A percentile compares a stretch with the other conserved stretches of the same genome.
These are phyloP conservation scores for Hafferia zeledoni DNA, from an alignment of 2,797 vertebrate species.

Conservation along the genomic window DNA sequence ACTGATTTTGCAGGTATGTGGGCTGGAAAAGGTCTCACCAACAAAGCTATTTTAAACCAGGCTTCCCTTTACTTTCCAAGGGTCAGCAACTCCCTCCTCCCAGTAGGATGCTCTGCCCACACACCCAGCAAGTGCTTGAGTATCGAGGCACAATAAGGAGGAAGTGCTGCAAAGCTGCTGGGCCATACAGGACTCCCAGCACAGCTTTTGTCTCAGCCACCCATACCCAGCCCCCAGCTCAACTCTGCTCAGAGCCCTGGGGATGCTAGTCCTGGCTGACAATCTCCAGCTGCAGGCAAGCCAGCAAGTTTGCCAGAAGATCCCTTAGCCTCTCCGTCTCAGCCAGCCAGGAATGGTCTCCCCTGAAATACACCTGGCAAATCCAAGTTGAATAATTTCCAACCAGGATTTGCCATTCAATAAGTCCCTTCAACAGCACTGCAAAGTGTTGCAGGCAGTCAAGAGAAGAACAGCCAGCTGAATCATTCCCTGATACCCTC, in stretches of 20 bases:
- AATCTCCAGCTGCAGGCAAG: not conserved
- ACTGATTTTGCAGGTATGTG: not conserved
- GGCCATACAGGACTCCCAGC: not conserved
- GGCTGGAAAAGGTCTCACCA: not conserved
- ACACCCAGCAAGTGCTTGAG: not conserved
- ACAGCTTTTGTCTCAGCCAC: not conserved
- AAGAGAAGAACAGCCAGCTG: not conserved
- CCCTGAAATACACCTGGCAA: not conserved
- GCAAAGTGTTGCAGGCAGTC: not conserved
- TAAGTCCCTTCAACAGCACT: not conserved
- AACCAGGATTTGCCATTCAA: not conserved
- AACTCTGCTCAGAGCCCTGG: not conserved
- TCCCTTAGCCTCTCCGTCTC: not conserved
- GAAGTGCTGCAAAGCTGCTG: fast-evolving
- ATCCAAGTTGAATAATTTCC: not conserved
- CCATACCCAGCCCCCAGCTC: not conserved
- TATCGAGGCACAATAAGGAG: not conserved
- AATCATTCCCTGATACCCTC: not conserved
- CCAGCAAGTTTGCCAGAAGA: not conserved
- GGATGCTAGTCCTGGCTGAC: not conserved
- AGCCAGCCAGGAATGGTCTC: not conserved
- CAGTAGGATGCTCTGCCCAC: not conserved
- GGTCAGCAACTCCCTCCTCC: not conserved
- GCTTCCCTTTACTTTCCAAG: not conserved
- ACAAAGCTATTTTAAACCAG: not conserved